Evolutionary conservation across 1,140 invertebrate species (phyloP).

Genomic region (Drosophila pseudoananassae): DNA sequence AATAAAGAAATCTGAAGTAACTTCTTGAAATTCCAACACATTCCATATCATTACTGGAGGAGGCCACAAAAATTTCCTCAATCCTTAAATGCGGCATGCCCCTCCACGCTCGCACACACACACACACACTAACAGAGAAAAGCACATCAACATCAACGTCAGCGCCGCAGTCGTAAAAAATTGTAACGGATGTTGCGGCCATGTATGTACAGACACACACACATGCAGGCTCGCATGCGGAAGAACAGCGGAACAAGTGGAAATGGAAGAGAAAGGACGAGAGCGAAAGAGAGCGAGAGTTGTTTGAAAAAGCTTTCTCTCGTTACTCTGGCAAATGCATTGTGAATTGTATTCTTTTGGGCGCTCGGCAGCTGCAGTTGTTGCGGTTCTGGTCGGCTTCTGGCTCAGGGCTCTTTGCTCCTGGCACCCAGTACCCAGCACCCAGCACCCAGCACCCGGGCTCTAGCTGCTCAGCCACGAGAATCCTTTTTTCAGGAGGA

Average conservation of each 20-base stretch:
- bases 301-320: slow-evolving; percentile 49
- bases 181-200: slow-evolving; percentile 80
- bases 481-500: slow-evolving; percentile 26
- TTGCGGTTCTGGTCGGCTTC: slow-evolving; percentile 55
- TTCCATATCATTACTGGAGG: slow-evolving; percentile 82
- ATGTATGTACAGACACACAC: slow-evolving; percentile 48
- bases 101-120: slow-evolving; percentile 20
- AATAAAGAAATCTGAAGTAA: slow-evolving; percentile 83
- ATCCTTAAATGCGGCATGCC: slow-evolving; percentile 75
- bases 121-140: slow-evolving; percentile 13
- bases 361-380: slow-evolving; percentile 33
- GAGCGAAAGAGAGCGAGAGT: slow-evolving; percentile 22
- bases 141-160: slow-evolving; percentile 66
- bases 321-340: slow-evolving; percentile 59
- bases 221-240: not conserved
- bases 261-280: slow-evolving; percentile 52
- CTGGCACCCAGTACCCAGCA: too few species aligned
- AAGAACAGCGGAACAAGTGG: slow-evolving; percentile 67
- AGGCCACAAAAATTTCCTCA: slow-evolving; percentile 82
- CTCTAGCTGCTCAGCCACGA: slow-evolving; percentile 38
- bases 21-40: slow-evolving; percentile 83
- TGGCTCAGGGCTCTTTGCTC: not conserved
- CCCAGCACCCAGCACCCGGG: too few species aligned
- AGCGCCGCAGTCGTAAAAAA: slow-evolving; percentile 75
- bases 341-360: slow-evolving; percentile 36